Percentiles rank a stretch among this genome's conserved stretches.
phyloP scores from a whole-genome alignment of 2,888 invertebrate genomes.

The Cantharis rufa region DNA sequence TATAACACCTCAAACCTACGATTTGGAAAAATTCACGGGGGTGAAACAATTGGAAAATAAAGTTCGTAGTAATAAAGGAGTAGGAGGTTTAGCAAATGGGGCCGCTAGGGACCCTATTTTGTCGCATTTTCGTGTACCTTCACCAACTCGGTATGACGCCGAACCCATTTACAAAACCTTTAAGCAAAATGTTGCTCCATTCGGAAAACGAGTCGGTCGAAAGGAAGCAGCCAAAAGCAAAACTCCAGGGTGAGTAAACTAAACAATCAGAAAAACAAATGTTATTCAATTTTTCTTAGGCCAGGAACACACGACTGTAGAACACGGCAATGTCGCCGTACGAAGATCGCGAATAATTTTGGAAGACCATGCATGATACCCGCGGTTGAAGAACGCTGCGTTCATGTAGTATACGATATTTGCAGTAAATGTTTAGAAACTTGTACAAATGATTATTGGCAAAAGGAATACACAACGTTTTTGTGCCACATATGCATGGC shows the following conservation, averaged over 20 bases:
- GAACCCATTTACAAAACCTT: slow-evolving; percentile 26
- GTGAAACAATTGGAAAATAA: slow-evolving; percentile 41
- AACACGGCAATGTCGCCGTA: slow-evolving; percentile 41
- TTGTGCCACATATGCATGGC: slow-evolving; percentile 57
- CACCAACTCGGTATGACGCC: slow-evolving; percentile 46
- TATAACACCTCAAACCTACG: slow-evolving; percentile 42
- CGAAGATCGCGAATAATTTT: slow-evolving; percentile 54
- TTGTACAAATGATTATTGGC: slow-evolving; percentile 59
- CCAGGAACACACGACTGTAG: slow-evolving; percentile 44
- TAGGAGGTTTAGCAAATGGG: slow-evolving; percentile 44
- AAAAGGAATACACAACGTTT: slow-evolving; percentile 48
- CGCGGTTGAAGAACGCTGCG: slow-evolving; percentile 56
- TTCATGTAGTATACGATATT: slow-evolving; percentile 49
- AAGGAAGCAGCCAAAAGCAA: slow-evolving; percentile 28
- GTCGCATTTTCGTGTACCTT: slow-evolving; percentile 42
- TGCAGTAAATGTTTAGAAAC: slow-evolving; percentile 54
- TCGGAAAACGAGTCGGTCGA: slow-evolving; percentile 33
- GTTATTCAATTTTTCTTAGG: slow-evolving; percentile 29
- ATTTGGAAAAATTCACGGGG: slow-evolving; percentile 39
- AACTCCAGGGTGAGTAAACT: slow-evolving; percentile 45
- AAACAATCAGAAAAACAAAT: not conserved
- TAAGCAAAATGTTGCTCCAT: slow-evolving; percentile 39
- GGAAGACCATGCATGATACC: slow-evolving; percentile 53
- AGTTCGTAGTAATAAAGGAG: slow-evolving; percentile 45
- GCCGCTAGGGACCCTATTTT: slow-evolving; percentile 43